Conservation (phyloP, 2,888 invertebrate genomes). For the Psylliodes chrysocephalus region DNA sequence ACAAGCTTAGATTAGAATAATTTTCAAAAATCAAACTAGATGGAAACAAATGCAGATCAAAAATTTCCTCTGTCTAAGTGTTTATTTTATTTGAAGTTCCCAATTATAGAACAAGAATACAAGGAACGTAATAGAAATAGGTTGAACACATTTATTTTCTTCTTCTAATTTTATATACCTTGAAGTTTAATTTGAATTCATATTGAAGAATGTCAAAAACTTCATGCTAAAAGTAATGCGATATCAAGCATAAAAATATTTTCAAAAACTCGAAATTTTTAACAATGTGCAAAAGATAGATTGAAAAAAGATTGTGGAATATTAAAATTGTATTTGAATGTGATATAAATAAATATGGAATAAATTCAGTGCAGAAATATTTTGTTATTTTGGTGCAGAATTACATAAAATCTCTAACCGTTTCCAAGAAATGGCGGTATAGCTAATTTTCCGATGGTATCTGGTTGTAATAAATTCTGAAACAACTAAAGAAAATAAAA, state of each 20-base stretch:
- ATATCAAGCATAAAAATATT: slow-evolving; percentile 3
- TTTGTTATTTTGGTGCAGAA: slow-evolving; percentile 11
- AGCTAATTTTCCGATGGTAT: slow-evolving; percentile 10
- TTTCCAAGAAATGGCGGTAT: slow-evolving; percentile 13
- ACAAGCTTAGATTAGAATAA: no score
- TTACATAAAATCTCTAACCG: slow-evolving; percentile 18
- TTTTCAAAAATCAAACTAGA: no score
- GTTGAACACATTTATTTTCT: no score
- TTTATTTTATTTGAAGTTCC: no score
- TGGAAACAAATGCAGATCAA: no score
- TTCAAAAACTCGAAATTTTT: not conserved
- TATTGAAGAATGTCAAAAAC: no score
- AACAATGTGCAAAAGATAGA: not conserved
- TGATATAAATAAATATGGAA: not conserved
- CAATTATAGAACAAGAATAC: no score
- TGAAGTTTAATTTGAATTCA: no score
- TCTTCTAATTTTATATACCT: no score
- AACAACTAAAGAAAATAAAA: slow-evolving; percentile 14
- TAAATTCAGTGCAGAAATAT: not conserved
- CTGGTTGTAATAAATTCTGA: slow-evolving; percentile 16
- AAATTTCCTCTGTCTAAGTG: no score
- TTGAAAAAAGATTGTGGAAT: not conserved
- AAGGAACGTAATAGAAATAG: no score
- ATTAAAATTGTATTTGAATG: not conserved
- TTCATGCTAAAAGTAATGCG: slow-evolving; percentile 5